phyloP scores from a whole-genome alignment of 2,113 vertebrate genomes.

The Sinocyclocheilus anshuiensis region DNA sequence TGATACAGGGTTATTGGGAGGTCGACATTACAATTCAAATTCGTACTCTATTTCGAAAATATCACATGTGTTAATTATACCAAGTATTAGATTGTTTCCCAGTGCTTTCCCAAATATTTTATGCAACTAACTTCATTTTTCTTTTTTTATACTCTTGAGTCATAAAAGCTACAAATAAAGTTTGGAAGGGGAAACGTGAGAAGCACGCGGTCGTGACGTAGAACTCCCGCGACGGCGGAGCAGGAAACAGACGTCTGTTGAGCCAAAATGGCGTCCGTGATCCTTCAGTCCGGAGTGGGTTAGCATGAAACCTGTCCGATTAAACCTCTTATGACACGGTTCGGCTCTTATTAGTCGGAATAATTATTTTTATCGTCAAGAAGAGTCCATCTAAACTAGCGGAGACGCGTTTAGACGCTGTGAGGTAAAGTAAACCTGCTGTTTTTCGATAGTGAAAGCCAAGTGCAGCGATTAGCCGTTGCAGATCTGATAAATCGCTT shows the following conservation, averaged over 20 bases:
- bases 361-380: background rate
- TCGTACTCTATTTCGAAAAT: too few species aligned
- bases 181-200: background rate
- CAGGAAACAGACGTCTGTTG: constrained; percentile 50
- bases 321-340: background rate
- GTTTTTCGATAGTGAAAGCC: constrained; percentile 26
- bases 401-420: constrained; percentile 21
- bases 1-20: background rate
- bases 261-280: constrained; percentile 66
- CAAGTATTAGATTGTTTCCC: too few species aligned
- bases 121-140: too few species aligned
- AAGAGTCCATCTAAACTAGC: background rate
- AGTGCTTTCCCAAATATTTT: too few species aligned
- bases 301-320: constrained; percentile 39
- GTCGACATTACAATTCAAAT: too few species aligned
- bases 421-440: constrained; percentile 39
- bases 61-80: too few species aligned
- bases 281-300: constrained; percentile 57
- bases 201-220: background rate
- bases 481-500: background rate
- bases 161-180: background rate
- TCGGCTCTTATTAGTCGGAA: background rate
- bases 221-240: background rate
- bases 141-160: background rate
- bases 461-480: constrained; percentile 5